phyloP scores from a whole-genome alignment of 2,113 vertebrate species.

The Columba janthina region DNA sequence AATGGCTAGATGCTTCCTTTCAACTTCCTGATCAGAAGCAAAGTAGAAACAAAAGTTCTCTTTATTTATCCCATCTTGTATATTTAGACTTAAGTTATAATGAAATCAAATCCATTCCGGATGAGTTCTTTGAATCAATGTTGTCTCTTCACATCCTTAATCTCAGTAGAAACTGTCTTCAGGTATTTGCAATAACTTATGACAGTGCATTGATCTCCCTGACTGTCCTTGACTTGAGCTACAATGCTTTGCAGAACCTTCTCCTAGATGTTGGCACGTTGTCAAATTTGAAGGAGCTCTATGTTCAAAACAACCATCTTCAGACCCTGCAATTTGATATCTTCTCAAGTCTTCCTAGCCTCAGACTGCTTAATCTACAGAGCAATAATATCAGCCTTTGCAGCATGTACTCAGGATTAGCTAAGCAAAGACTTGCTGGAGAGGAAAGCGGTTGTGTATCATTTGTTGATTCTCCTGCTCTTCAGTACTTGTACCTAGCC shows the following conservation, averaged over 20 bases:
- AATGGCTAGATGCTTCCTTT: constrained; percentile 43
- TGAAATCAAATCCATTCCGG: constrained; percentile 81
- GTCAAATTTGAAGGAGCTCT: constrained; percentile 75
- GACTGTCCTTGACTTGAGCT: constrained; percentile 83
- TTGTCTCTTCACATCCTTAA: constrained; percentile 84
- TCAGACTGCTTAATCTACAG: constrained; percentile 82
- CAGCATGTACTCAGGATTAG: constrained; percentile 40
- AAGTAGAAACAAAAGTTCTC: constrained; percentile 41
- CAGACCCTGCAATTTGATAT: constrained; percentile 67
- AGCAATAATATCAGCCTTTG: constrained; percentile 82
- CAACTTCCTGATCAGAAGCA: constrained; percentile 8
- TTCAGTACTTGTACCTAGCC: constrained; percentile 81
- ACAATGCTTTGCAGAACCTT: constrained; percentile 82
- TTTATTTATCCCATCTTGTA: constrained; percentile 69
- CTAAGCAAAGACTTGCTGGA: constrained; percentile 3
- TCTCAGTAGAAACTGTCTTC: constrained; percentile 90
- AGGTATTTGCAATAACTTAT: constrained; percentile 65
- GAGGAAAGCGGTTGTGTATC: constrained; percentile 73
- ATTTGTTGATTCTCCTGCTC: constrained; percentile 72
- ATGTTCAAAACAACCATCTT: constrained; percentile 83
- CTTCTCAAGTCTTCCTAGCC: constrained; percentile 79
- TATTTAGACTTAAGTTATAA: constrained; percentile 94
- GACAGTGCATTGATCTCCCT: constrained; percentile 68
- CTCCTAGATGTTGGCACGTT: constrained; percentile 64
- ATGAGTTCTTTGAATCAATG: constrained; percentile 81